These are phyloP conservation scores for Drosophila ercepeae DNA, from an alignment of 1,140 invertebrate genomes.

Conservation along the genomic window DNA sequence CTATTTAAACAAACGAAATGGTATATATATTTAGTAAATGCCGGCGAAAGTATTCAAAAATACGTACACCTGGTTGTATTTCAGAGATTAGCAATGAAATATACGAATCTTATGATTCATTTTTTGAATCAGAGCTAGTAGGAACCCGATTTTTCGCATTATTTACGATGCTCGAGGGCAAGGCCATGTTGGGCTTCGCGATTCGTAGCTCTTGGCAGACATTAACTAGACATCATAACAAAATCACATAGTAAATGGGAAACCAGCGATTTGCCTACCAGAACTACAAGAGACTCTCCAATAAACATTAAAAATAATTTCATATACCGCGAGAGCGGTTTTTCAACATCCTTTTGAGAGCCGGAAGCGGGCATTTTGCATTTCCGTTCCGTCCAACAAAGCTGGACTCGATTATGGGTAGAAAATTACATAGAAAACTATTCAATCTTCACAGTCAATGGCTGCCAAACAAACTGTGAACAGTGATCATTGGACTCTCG, in stretches of 20 bases:
- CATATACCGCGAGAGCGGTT: conserved; percentile 8
- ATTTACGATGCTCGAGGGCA: conserved; percentile 40
- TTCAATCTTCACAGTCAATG: conserved; percentile 56
- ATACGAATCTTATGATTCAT: conserved; percentile 37
- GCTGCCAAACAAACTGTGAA: conserved; percentile 48
- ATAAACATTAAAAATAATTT: conserved; percentile 40
- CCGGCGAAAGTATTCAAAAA: conserved; percentile 20
- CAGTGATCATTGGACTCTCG: not conserved
- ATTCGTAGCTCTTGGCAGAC: conserved; percentile 6
- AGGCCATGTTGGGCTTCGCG: conserved; percentile 32
- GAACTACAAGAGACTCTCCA: not conserved
- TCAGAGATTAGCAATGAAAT: conserved; percentile 12
- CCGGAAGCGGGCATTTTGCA: conserved; percentile 42
- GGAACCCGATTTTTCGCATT: conserved; percentile 16
- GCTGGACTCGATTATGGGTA: conserved; percentile 25
- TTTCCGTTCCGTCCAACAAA: conserved; percentile 39
- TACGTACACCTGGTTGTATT: conserved; percentile 32
- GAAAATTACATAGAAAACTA: conserved; percentile 37
- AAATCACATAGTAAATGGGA: not conserved
- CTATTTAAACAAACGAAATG: no score
- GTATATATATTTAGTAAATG: conserved; percentile 42
- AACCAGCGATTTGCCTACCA: conserved; percentile 25
- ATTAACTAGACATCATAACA: conserved; percentile 4
- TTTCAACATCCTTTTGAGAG: conserved; percentile 56
- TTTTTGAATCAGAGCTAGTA: conserved; percentile 16